Evolutionary conservation across 2,113 vertebrate genomes (phyloP), one percentile per base, ranked within the genome.

Genomic region (Micromys minutus): DNA sequence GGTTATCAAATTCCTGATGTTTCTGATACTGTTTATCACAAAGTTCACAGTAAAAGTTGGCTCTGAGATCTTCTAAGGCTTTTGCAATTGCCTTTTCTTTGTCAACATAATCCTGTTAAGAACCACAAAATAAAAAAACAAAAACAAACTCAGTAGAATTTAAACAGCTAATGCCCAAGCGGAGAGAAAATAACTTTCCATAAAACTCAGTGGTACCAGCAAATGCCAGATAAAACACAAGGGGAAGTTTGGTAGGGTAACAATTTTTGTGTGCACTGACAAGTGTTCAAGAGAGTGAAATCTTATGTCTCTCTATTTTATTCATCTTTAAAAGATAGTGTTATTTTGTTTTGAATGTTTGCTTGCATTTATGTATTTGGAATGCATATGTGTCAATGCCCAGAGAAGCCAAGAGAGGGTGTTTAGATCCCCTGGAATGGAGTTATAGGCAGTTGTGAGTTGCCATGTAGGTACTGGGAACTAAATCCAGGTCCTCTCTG

Each of bases 11-110:
- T 95, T 99, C 99, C 90, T 99, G 99, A 96, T 99, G 99, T 97
- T 99, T 99, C 92, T 99, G 99, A 95, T 99, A 99, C 97, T 99
- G 99, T 97, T 99, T 99, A 98, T 99, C 99, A 98, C 99, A 99
- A 15, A 99, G 99, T 97, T 99, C 99, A 97, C 99, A 99, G 98
- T 99, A 99, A 98, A 99, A 99, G 97, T 99, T 99, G 65, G 99
- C 99, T 98, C 99, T 98, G 97, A 99, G 98, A 96, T 99, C 99
- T 98, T 99, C 99, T 98, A 99, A 97, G 84, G 99, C 99, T 96
- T 99, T 99, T 87, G 99, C 99, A 21, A 99, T 99, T 50, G 99
- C 99, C 97, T 99, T 99, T 97, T 99, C 99, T 96, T 99, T 99
- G 97, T 99, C 99, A 87, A 99, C 98, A 95, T 99, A 99, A 98